Conservation (phyloP, 1,140 invertebrate species). For the Pantala flavescens region DNA sequence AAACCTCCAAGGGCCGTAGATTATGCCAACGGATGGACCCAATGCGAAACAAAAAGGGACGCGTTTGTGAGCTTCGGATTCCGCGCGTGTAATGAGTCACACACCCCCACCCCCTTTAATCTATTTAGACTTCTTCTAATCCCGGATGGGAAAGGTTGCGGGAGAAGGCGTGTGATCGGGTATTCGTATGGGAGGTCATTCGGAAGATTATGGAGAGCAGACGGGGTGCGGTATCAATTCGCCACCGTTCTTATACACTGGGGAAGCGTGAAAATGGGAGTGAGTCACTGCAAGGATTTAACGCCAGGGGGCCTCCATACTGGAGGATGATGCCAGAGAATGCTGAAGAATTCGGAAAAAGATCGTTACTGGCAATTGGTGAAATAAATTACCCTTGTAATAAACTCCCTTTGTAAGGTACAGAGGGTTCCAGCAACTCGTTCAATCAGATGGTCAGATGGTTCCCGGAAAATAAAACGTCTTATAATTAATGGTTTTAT, state of each 20-base stretch:
- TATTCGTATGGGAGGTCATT: background rate
- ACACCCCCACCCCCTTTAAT: background rate
- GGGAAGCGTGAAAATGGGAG: background rate
- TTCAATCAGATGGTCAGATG: too few species aligned
- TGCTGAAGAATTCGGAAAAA: too few species aligned
- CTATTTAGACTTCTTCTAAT: background rate
- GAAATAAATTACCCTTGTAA: too few species aligned
- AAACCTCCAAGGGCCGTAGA: too few species aligned
- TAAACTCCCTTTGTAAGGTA: too few species aligned
- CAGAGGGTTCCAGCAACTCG: too few species aligned
- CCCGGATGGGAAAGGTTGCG: background rate
- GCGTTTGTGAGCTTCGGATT: background rate
- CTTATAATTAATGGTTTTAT: too few species aligned
- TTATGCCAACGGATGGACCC: too few species aligned
- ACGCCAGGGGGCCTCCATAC: background rate
- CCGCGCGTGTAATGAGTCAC: slow-evolving; percentile 1
- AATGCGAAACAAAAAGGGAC: background rate
- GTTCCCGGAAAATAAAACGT: too few species aligned
- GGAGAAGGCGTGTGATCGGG: background rate
- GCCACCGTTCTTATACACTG: background rate
- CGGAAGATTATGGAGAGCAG: background rate
- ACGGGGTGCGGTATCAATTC: background rate
- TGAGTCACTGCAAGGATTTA: slow-evolving; percentile 1
- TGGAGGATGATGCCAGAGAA: background rate
- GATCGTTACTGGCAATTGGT: too few species aligned